Base-by-base conservation (phyloP, 2,888 invertebrate genomes). In the Pseudococcus longispinus region DNA sequence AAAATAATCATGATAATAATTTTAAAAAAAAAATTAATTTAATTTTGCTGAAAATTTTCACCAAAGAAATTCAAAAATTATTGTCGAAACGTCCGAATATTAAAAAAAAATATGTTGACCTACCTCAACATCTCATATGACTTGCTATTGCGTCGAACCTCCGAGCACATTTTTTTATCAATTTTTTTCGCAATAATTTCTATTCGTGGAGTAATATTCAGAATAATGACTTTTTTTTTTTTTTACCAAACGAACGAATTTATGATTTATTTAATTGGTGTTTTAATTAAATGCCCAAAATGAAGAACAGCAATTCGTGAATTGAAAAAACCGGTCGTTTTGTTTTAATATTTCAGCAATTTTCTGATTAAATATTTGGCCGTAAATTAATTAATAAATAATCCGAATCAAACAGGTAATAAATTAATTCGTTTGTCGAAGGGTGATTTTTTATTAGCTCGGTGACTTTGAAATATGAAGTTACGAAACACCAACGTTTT, bases 401-500 rank as follows among this genome's bases (percentile, higher is more conserved):
- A 77, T 37, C 23, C 32, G 77, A 77, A 77, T 32, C 77, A 77
- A 77, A 32, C 77, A 77, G n/a, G 37, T 77, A 37, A 37, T 77
- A 37, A 70, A 29, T 70, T 70, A 70, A 60, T 23, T 20, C 60
- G 20, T 60, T 20, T 18, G 60, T 26, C 11, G 13, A 13, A 13
- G 65, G 13, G 65, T 6, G 13, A 26, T 65, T 65, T 65, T 26
- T 65, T 26, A 65, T 13, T 23, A 5, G 37, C 37, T 37, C 1
- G 65, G 65, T 65, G 65, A 65, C 65, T 65, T 65, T 65, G 65
- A 65, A 65, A 65, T 65, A 65, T 65, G 65, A 65, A 65, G 13
- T 65, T 26, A 6, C 26, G 26, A 65, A 65, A 65, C 26, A 13
- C 65, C 26, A 65, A 26, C 26, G 23, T 3, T 65, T 65, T 65